These are phyloP conservation scores for Oscheius sp. DNA, from an alignment of 2,888 invertebrate genomes.

Conservation along the genomic window DNA sequence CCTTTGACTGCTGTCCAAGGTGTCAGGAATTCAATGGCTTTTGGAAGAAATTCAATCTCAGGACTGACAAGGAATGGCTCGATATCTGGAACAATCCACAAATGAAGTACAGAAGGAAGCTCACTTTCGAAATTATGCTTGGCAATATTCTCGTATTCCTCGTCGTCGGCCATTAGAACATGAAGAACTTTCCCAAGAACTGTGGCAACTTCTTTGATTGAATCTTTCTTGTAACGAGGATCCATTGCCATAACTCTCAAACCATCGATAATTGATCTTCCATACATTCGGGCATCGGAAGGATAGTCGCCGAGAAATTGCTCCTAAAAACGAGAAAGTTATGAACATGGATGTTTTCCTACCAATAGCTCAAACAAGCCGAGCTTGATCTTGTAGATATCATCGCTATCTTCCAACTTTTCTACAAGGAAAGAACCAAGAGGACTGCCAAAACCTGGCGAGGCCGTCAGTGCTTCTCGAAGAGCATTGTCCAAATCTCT, in stretches of 20 bases:
- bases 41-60: slow-evolving; percentile 2
- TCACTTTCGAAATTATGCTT: slow-evolving; percentile 21
- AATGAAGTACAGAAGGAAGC: background rate
- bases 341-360: background rate
- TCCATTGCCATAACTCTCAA: slow-evolving; percentile 8
- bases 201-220: background rate
- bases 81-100: background rate
- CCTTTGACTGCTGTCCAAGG: background rate
- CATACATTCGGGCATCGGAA: background rate
- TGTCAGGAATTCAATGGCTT: background rate
- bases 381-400: slow-evolving; percentile 1
- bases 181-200: background rate
- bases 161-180: background rate
- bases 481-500: background rate
- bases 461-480: background rate
- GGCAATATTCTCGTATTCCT: background rate
- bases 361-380: slow-evolving; percentile 4
- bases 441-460: background rate
- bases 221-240: background rate
- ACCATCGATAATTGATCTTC: background rate
- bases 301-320: background rate
- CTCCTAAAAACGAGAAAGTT: background rate
- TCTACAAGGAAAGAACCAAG: slow-evolving; percentile 2
- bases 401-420: slow-evolving; percentile 14
- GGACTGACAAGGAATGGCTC: slow-evolving; percentile 20